Base-by-base conservation (phyloP, 2,797 vertebrate genomes). In the Acipenser oxyrinchus region DNA sequence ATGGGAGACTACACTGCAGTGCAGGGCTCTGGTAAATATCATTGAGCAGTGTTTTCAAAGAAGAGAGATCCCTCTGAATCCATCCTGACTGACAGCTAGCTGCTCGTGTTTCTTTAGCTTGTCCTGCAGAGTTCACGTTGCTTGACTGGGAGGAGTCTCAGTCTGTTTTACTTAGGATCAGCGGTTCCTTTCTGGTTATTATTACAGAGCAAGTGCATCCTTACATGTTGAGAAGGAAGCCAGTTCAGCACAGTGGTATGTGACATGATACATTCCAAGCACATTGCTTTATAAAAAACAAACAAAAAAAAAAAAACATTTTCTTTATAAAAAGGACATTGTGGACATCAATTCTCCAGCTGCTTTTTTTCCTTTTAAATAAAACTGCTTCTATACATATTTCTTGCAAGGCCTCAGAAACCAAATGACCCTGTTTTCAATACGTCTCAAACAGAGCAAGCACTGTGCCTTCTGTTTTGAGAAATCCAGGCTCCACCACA, bases 111-210 rank as follows among this genome's bases (percentile, higher is more conserved):
- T 37, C 23, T 37, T 49, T 60, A 53, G 60, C 73, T 68, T 67
- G 72, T 71, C 69, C 61, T 62, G 61, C 48, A 57, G 71, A 65
- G 57, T 69, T 48, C 71, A 72, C 67, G 67, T 66, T 62, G 59
- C 65, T 68, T 71, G 71, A 69, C 59, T 67, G 49, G 51, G 68
- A 63, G 37, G 52, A 66, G 63, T 6, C 6, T 58, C 74, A 68
- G 75, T 81, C 77, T 78, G 80, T 78, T 76, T 72, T 70, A 10
- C 70, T 79, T 75, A 72, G 74, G 75, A 78, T 78, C 70, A 77
- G 79, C 81, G 83, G 75, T 77, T 85, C 74, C 77, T 84, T 72
- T 73, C 78, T 83, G 82, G 80, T 82, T 87, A 82, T 84, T 83
- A 83, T 83, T 84, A 72, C 65, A 73, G 74, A 73, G 77, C 69